phyloP scores from a whole-genome alignment of 2,888 invertebrate genomes.

The Lissonota sp. region DNA sequence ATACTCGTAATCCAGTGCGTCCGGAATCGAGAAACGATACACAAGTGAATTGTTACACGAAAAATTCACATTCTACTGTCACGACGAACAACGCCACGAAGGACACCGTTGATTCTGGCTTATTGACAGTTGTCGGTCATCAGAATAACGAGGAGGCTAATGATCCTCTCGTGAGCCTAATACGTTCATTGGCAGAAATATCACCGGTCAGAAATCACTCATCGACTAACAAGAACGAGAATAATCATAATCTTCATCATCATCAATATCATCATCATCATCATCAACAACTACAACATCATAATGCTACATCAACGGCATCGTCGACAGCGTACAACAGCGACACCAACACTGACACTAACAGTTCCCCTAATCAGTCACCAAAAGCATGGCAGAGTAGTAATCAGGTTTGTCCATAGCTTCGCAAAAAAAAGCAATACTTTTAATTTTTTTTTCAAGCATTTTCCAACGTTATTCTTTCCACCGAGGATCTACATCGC shows the following conservation, averaged over 20 bases:
- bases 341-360: conserved; percentile 75
- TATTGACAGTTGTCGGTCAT: conserved; percentile 75
- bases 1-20: conserved; percentile 52
- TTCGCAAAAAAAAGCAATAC: conserved; percentile 50
- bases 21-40: conserved; percentile 68
- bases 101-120: conserved; percentile 74
- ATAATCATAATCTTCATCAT: conserved; percentile 67
- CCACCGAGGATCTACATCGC: conserved; percentile 1
- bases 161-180: conserved; percentile 80
- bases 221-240: conserved; percentile 75
- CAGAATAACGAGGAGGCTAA: conserved; percentile 59
- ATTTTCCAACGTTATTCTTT: conserved; percentile 4
- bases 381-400: conserved; percentile 83
- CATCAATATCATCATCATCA: conserved; percentile 66
- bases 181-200: conserved; percentile 80
- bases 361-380: conserved; percentile 81
- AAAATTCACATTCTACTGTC: conserved; percentile 64
- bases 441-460: conserved; percentile 19
- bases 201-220: conserved; percentile 75
- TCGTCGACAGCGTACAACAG: conserved; percentile 60
- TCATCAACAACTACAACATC: too few species aligned
- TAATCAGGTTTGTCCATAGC: conserved; percentile 80
- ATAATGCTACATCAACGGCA: conserved; percentile 51
- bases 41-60: conserved; percentile 30
- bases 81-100: conserved; percentile 60